phyloP scores from a whole-genome alignment of 2,888 invertebrate genomes.

The Reticulitermes lucifugus region DNA sequence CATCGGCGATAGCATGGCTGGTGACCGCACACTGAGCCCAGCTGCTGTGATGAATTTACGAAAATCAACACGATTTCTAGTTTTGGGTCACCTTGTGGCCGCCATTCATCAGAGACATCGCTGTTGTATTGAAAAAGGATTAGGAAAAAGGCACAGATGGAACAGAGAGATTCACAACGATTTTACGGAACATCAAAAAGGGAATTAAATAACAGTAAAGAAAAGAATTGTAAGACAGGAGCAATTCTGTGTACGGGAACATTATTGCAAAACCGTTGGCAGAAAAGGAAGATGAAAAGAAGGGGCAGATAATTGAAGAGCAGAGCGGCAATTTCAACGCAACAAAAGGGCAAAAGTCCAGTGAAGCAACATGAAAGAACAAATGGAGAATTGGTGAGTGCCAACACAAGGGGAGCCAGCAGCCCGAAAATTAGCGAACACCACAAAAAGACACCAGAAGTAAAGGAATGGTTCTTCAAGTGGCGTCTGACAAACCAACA shows the following conservation, averaged over 20 bases:
- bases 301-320: not conserved
- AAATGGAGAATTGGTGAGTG: not conserved
- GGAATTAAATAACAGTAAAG: constrained; percentile 8
- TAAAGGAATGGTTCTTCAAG: not conserved
- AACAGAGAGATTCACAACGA: constrained; percentile 13
- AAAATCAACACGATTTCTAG: not conserved
- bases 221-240: not conserved
- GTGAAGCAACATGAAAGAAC: not conserved
- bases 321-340: not conserved
- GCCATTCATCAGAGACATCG: not conserved
- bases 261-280: not conserved
- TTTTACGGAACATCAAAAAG: constrained; percentile 1
- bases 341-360: constrained; percentile 6
- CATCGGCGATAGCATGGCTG: too few species aligned
- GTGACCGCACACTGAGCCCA: too few species aligned
- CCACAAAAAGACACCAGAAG: not conserved
- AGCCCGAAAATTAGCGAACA: not conserved
- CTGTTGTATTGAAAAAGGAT: not conserved
- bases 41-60: too few species aligned
- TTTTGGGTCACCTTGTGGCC: not conserved
- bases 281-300: not conserved
- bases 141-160: not conserved
- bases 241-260: not conserved
- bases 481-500: not conserved
- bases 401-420: not conserved